Evolutionary conservation across 2,888 invertebrate species (phyloP), one percentile per base, ranked within the genome.

Genomic region (Byasa hedistus): DNA sequence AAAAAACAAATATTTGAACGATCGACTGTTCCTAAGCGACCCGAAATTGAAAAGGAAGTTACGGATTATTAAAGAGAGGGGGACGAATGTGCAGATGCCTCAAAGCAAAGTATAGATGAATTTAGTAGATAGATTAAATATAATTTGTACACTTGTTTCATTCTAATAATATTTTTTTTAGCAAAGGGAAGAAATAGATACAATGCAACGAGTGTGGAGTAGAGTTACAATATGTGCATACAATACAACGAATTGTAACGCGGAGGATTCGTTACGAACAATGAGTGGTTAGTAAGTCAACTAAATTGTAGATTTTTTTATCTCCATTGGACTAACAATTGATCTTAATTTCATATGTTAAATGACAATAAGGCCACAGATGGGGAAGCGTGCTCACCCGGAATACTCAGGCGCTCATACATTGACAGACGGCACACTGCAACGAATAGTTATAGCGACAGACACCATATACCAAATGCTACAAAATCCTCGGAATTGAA

Each of bases 201-300:
- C 84, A 55, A 91, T 91, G 91, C 91, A 91, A 73, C 82, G 85
- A 69, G 87, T 90, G 64, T 91, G 91, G 91, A 89, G 89, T 66
- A 77, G 86, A 52, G 89, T 86, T n/a, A 79, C 85, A n/a, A 80
- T 91, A 3, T 91, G 91, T 73, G 82, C 85, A 10, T 90, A 85
- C 68, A 89, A 90, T 69, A 68, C 76, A 8, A 74, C 78, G 27
- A 71, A 73, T 51, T 91, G 90, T 70, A 80, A 71, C 58, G 72
- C 74, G 44, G 89, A 89, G 72, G 85, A 87, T 71, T 82, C 86
- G 65, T 71, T 80, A 73, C 84, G 82, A 75, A 84, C 85, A 55
- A 87, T 91, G 86, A 88, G 81, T 78, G 91, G 91, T 91, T 69
- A 80, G 87, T 82, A 52, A 24, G 36, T 32, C 32, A 32, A 32